Base-by-base conservation (phyloP, 2,888 invertebrate genomes). In the Napeogenes inachia region DNA sequence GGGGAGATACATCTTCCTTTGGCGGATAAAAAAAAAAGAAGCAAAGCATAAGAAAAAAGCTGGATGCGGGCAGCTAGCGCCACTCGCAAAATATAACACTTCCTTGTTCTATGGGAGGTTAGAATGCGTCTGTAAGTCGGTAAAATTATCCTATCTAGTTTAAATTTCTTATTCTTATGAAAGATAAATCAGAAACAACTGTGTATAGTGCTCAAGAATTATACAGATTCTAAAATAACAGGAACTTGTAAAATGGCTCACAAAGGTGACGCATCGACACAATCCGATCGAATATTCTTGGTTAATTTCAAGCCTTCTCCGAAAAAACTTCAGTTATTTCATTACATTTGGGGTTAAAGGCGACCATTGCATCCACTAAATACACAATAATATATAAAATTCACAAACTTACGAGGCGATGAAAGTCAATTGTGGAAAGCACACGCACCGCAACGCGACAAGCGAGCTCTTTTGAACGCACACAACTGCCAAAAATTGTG, bases 211-310 rank as follows among this genome's bases (percentile, higher is more conserved):
- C 63, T 46, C 53, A 53, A 66, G 62, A 70, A 64, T 66, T 65
- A 67, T 57, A 70, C 59, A 66, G 65, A 69, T 73, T 75, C 69
- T 73, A 74, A 70, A 74, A 75, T 76, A 78, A 71, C 77, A 80
- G 80, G 79, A 87, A 83, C 81, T 83, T 76, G 75, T 80, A 87
- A 87, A 86, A 88, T 88, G 87, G 88, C 87, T 88, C 85, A 87
- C 89, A 86, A 86, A 86, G 88, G 88, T 89, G 89, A 89, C 89
- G 89, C 89, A 89, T 89, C 89, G 88, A 88, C 87, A 88, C 86
- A 85, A 87, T 86, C 84, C 86, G 77, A 87, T 83, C 84, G 82
- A 87, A 85, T 85, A 86, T 81, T 85, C 82, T 78, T 79, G 75
- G 76, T 72, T 71, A 75, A 78, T 79, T 70, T 75, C 70, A 58